phyloP scores from a whole-genome alignment of 2,888 invertebrate genomes.

The Cephus nigrinus region DNA sequence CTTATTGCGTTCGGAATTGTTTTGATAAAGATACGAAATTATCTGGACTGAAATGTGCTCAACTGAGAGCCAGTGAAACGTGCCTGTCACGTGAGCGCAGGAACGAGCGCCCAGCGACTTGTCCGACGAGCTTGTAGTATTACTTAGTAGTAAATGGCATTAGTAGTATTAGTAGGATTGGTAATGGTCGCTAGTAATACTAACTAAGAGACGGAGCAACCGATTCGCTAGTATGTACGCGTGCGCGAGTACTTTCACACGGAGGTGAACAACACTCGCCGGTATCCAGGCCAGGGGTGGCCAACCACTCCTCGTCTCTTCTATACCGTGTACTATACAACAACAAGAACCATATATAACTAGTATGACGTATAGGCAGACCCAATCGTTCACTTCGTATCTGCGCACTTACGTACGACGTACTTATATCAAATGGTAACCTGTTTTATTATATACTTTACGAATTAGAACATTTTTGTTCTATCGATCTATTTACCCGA shows the following conservation, averaged over 20 bases:
- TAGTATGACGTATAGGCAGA: neutral
- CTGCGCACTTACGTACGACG: neutral
- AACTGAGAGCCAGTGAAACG: neutral
- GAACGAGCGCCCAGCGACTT: neutral
- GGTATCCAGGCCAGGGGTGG: slow-evolving; percentile 64
- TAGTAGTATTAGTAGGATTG: neutral
- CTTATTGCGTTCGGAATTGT: neutral
- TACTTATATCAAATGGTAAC: neutral
- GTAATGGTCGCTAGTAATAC: neutral
- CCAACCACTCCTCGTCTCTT: slow-evolving; percentile 45
- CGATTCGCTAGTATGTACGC: neutral
- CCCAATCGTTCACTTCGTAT: neutral
- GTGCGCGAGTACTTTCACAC: slow-evolving; percentile 57
- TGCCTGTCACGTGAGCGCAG: neutral
- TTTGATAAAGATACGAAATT: neutral
- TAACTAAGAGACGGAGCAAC: neutral
- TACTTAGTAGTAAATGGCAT: neutral
- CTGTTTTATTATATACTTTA: neutral
- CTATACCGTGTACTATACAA: neutral
- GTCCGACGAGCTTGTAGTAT: neutral
- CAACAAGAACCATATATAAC: neutral
- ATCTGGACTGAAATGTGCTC: neutral
- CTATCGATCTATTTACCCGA: neutral
- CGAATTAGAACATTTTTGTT: neutral
- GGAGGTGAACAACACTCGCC: slow-evolving; percentile 61